A percentile compares a stretch with the other conserved stretches of the same genome.
Conservation (phyloP, 2,797 vertebrate genomes). For the Sebastes variabilis region DNA sequence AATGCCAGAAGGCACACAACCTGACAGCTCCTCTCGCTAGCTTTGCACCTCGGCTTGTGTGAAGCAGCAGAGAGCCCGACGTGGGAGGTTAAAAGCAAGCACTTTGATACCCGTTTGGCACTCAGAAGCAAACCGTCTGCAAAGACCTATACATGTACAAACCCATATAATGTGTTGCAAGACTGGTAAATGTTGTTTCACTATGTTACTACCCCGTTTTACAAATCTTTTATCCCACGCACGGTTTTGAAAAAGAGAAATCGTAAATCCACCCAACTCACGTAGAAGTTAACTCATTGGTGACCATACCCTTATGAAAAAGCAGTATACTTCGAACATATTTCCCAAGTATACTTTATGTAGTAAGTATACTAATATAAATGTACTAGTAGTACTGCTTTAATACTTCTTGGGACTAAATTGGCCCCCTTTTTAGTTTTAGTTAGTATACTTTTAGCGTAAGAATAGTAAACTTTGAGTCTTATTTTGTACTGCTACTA, state of each 20-base stretch:
- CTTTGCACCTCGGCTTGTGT: conserved; percentile 52
- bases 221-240: neutral
- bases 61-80: conserved; percentile 22
- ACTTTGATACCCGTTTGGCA: conserved; percentile 8
- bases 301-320: neutral
- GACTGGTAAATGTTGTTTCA: neutral
- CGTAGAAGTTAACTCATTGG: neutral
- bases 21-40: conserved; percentile 50
- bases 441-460: too few species aligned
- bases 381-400: too few species aligned
- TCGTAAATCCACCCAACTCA: neutral
- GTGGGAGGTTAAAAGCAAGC: conserved; percentile 51
- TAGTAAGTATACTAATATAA: too few species aligned
- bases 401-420: too few species aligned
- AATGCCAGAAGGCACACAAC: conserved; percentile 42
- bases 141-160: neutral
- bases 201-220: neutral
- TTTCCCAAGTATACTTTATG: too few species aligned
- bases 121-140: conserved; percentile 11
- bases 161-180: neutral
- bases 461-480: too few species aligned
- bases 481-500: too few species aligned
- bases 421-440: too few species aligned
- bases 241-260: neutral
- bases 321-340: too few species aligned